These are phyloP conservation scores for Drosophila lacicola DNA, from an alignment of 2,888 invertebrate genomes.

Conservation along the genomic window DNA sequence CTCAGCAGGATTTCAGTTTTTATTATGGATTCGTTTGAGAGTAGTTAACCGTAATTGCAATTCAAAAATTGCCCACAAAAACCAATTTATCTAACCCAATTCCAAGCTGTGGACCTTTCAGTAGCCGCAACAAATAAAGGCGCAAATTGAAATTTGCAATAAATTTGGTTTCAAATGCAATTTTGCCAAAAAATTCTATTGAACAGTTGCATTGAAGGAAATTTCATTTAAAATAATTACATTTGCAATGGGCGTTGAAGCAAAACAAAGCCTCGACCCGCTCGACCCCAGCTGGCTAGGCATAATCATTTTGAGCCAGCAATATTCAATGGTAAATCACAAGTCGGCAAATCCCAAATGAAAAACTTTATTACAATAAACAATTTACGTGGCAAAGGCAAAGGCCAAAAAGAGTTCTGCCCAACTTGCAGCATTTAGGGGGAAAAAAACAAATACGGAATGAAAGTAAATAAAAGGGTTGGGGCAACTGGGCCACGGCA, in stretches of 20 bases:
- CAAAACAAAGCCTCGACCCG: constrained; percentile 9
- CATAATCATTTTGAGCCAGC: constrained; percentile 6
- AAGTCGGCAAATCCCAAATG: constrained; percentile 19
- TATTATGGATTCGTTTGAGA: not conserved
- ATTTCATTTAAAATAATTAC: constrained; percentile 50
- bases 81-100: not conserved
- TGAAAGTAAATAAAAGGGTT: constrained; percentile 1
- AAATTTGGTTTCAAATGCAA: constrained; percentile 48
- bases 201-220: constrained; percentile 32
- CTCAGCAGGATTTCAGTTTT: not conserved
- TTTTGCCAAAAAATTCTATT: constrained; percentile 33
- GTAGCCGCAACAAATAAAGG: not conserved
- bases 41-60: not conserved
- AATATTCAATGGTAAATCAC: constrained; percentile 6
- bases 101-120: not conserved
- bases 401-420: constrained; percentile 17
- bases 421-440: constrained; percentile 9
- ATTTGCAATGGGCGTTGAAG: constrained; percentile 31
- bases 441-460: constrained; percentile 10
- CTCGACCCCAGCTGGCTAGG: not conserved
- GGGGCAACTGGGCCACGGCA: constrained; percentile 2
- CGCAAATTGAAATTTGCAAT: constrained; percentile 38
- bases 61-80: not conserved
- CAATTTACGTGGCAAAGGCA: constrained; percentile 37
- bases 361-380: constrained; percentile 48